phyloP scores from a whole-genome alignment of 1,140 invertebrate species.

The Aphidius ervi region DNA sequence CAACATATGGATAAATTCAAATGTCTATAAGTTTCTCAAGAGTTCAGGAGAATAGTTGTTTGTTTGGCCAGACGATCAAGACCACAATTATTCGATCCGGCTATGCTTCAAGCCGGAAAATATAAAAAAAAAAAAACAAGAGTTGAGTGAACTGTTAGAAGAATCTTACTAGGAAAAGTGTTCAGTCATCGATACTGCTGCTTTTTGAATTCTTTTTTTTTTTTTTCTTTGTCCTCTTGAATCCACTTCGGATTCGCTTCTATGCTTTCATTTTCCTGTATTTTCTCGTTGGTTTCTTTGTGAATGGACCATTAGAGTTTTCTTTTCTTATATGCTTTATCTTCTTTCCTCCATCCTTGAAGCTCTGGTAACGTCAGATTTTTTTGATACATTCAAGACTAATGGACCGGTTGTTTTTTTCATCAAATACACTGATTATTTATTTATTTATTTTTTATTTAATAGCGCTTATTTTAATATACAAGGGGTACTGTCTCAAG shows the following conservation, averaged over 20 bases:
- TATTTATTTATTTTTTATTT: constrained; percentile 1
- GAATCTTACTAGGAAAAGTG: not conserved
- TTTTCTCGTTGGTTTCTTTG: not conserved
- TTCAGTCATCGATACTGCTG: constrained; percentile 8
- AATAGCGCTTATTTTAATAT: not conserved
- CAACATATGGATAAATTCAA: not conserved
- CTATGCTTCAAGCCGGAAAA: not conserved
- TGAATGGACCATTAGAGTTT: not conserved
- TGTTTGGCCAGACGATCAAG: constrained; percentile 34
- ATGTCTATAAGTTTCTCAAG: constrained; percentile 20
- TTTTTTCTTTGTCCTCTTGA: not conserved
- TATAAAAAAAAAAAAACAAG: constrained; percentile 6
- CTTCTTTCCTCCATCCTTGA: too few species aligned
- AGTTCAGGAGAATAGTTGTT: not conserved
- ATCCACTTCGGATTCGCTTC: too few species aligned
- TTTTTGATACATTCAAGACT: not conserved
- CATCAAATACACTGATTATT: not conserved
- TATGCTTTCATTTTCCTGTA: not conserved
- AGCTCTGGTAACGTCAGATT: too few species aligned
- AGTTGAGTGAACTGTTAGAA: too few species aligned
- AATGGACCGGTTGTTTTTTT: constrained; percentile 2
- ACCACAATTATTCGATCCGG: constrained; percentile 38
- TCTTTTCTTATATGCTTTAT: not conserved
- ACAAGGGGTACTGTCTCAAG: not conserved
- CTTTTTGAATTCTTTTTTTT: constrained; percentile 1